Percentiles rank a stretch among this genome's conserved stretches.
Conservation (phyloP, 2,888 invertebrate species). For the Brassicogethes aeneus region DNA sequence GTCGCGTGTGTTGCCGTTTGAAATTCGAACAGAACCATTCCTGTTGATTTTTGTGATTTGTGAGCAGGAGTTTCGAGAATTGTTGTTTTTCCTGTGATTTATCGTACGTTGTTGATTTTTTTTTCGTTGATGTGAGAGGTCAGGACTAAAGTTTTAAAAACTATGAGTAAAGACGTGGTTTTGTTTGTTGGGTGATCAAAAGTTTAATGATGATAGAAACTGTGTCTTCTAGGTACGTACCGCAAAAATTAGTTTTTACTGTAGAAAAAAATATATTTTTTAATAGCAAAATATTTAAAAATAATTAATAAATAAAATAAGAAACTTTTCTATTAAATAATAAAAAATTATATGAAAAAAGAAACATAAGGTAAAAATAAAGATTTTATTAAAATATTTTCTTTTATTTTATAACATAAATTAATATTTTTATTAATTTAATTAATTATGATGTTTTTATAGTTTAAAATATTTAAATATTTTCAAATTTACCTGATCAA, state of each 20-base stretch:
- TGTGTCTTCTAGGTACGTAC: constrained; percentile 10
- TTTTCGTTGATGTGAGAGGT: too few species aligned
- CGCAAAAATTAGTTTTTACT: neutral
- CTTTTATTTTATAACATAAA: too few species aligned
- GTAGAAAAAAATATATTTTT: neutral
- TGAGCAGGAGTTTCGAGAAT: neutral
- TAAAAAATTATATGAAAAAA: neutral
- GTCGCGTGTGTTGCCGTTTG: constrained; percentile 20
- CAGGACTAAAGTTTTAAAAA: too few species aligned
- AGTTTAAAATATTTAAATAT: too few species aligned
- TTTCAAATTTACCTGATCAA: too few species aligned
- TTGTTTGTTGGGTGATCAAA: constrained; percentile 4
- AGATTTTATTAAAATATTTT: too few species aligned
- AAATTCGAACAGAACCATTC: too few species aligned
- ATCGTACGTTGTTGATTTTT: constrained; percentile 16
- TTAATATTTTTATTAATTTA: too few species aligned
- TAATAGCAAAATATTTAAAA: neutral
- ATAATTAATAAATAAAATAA: neutral
- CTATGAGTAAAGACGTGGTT: constrained; percentile 6
- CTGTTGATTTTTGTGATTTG: neutral
- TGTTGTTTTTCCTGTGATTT: neutral
- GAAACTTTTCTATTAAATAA: neutral
- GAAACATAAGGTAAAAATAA: too few species aligned
- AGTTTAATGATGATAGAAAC: constrained; percentile 11
- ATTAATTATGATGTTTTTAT: too few species aligned